A percentile compares a stretch with the other conserved stretches of the same genome.
phyloP scores from a whole-genome alignment of 2,113 vertebrate species.

The Centropristis striata region DNA sequence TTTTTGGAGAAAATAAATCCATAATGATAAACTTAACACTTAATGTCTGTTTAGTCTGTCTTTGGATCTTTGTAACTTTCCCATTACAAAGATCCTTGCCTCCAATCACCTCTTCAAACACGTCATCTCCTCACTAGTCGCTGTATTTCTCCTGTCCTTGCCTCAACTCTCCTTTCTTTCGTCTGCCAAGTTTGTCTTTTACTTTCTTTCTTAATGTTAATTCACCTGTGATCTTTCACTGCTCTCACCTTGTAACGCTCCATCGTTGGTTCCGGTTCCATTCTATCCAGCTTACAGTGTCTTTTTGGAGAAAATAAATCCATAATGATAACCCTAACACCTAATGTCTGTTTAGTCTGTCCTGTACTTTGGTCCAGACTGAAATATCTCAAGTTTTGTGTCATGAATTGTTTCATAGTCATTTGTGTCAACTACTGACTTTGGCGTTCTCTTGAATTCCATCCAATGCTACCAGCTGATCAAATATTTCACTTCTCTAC shows the following conservation, averaged over 20 bases:
- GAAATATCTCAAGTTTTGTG: background rate
- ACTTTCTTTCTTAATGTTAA: conserved; percentile 68
- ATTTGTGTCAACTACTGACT: no score
- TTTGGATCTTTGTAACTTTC: conserved; percentile 75
- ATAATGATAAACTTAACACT: no score
- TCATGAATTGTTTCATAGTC: no score
- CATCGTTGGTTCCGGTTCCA: no score
- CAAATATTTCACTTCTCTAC: background rate
- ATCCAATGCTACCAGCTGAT: background rate
- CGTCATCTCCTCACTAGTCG: conserved; percentile 39
- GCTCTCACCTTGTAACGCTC: no score
- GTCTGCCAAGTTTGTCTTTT: conserved; percentile 58
- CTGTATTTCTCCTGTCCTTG: conserved; percentile 35
- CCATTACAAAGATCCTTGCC: conserved; percentile 72
- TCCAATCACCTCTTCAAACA: conserved; percentile 73
- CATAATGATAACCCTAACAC: no score
- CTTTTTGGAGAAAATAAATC: no score
- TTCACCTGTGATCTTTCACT: conserved; percentile 78
- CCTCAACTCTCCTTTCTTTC: conserved; percentile 35
- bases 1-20: no score
- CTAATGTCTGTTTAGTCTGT: conserved; percentile 1
- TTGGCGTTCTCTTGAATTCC: background rate
- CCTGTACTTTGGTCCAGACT: background rate
- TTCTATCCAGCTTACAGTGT: no score
- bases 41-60: no score